Base-by-base conservation (phyloP, 2,797 vertebrate species). In the Tolypeutes matacus region DNA sequence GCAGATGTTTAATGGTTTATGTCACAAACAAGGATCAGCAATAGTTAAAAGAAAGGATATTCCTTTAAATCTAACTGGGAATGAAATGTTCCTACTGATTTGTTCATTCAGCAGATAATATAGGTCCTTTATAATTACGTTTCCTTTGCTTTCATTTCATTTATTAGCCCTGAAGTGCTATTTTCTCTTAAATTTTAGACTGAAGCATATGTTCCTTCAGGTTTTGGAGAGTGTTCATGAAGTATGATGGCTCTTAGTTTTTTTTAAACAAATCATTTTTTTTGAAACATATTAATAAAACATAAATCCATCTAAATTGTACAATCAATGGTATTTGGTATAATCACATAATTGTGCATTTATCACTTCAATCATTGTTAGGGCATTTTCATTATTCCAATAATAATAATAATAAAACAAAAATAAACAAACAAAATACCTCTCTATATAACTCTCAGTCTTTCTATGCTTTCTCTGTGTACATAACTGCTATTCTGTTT, bases 101-200 rank as follows among this genome's bases (percentile, higher is more conserved):
- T 70, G 25, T 29, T 64, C 62, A 31, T 64, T 29, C 27, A 64
- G 62, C 29, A 64, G 53, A 5, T 69, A 67, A 92, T 58, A 49
- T 49, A 76, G 21, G 14, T 49, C 31, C 2, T 9, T 49, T 70
- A 62, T 20, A 64, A 13, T 64, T 64, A 27, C 9, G 2, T 31
- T 78, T 62, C 13, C 42, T 81, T 87, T 93, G 34, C 27, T 73
- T 72, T 42, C 4, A 73, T n/a, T 87, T 64, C 27, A 42, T 51
- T 64, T 53, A n/a, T n/a, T 34, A 51, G 62, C 1, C 3, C 14
- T 80, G 20, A 7, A 53, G 27, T 72, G n/a, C 9, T 93, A 42
- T 67, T 53, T 51, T 39, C n/a, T 93, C 20, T 86, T 53, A 73
- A 51, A 58, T 86, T 93, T 53, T 86, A 86, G 8, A 60, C 51